Evolutionary conservation across 1,140 invertebrate species (phyloP).

Genomic region (Dinoponera quadriceps): DNA sequence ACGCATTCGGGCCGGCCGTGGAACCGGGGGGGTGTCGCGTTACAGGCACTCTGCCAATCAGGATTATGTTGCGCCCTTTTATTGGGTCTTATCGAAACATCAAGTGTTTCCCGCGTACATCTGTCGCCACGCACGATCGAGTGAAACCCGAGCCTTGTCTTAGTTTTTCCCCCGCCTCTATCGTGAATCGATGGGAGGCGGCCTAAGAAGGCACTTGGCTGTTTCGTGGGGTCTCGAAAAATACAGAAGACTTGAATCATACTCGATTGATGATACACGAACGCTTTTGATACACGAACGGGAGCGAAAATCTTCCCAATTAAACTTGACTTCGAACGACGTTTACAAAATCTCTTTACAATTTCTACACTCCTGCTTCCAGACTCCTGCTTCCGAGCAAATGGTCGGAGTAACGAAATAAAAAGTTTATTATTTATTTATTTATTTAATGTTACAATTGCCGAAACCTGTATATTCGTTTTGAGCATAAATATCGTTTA

Average conservation of each 20-base stretch:
- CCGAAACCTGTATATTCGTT: too few relatives aligned
- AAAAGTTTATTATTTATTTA: too few relatives aligned
- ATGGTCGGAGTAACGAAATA: too few relatives aligned
- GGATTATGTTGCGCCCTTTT: conserved; percentile 75
- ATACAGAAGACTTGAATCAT: too few relatives aligned
- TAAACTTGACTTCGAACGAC: background rate
- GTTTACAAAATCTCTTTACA: too few relatives aligned
- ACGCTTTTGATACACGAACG: background rate
- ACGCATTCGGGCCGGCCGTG: conserved; percentile 25
- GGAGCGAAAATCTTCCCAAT: background rate
- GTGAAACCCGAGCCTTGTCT: conserved; percentile 35
- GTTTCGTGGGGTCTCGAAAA: too few relatives aligned
- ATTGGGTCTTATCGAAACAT: conserved; percentile 70
- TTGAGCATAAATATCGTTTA: too few relatives aligned
- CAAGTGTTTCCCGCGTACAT: conserved; percentile 28
- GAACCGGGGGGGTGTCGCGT: conserved; percentile 29
- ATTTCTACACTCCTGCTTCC: too few relatives aligned
- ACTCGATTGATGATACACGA: background rate
- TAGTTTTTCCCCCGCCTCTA: background rate
- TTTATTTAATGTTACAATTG: too few relatives aligned
- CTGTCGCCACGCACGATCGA: conserved; percentile 28
- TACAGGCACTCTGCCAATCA: conserved; percentile 74
- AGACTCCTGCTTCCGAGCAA: too few relatives aligned
- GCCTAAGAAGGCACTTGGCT: background rate
- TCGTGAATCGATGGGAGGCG: conserved; percentile 14